Conservation (phyloP, 2,888 invertebrate genomes). For the Erebia ligea region DNA sequence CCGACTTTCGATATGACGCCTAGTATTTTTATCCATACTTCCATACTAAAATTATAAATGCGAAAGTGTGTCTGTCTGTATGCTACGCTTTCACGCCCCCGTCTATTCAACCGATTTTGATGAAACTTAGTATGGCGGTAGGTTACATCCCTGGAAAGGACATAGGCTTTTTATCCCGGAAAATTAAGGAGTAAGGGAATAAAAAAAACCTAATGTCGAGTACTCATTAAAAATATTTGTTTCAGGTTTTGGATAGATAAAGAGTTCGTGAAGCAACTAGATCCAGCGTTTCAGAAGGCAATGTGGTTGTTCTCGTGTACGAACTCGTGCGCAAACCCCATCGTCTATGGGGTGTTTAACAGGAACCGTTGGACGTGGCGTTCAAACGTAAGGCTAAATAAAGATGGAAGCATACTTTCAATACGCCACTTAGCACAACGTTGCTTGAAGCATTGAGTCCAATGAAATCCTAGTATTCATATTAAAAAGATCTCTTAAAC, state of each 20-base stretch:
- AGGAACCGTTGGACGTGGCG: slow-evolving; percentile 83
- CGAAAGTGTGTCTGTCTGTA: too few species aligned
- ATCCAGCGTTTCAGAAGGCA: slow-evolving; percentile 91
- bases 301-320: slow-evolving; percentile 97
- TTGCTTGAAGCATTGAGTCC: background rate
- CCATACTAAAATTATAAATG: too few species aligned
- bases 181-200: too few species aligned
- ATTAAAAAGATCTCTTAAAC: too few species aligned
- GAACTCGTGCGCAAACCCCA: slow-evolving; percentile 98
- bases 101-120: too few species aligned
- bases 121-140: too few species aligned
- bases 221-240: background rate
- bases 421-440: background rate
- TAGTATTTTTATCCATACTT: too few species aligned
- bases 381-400: slow-evolving; percentile 59
- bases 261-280: slow-evolving; percentile 84
- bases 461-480: background rate
- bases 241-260: slow-evolving; percentile 92
- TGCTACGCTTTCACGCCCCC: too few species aligned
- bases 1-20: too few species aligned
- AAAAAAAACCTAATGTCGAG: too few species aligned
- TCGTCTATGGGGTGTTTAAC: slow-evolving; percentile 96
- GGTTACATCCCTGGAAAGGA: too few species aligned
- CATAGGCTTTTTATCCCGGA: too few species aligned
- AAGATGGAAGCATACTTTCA: background rate